phyloP scores from a whole-genome alignment of 2,888 invertebrate genomes.

The Tyria jacobaeae region DNA sequence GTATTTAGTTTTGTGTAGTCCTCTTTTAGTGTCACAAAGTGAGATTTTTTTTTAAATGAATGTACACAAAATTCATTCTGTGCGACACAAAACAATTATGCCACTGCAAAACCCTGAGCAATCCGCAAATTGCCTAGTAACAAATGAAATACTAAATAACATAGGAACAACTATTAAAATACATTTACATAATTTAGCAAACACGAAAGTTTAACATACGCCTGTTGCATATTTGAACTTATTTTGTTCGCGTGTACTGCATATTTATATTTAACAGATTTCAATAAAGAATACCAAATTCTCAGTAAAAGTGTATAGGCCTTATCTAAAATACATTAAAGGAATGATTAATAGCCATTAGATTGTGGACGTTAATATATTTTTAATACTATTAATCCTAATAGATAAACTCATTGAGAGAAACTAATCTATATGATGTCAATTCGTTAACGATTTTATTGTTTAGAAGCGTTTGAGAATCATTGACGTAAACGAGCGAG shows the following conservation, averaged over 20 bases:
- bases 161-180: neutral
- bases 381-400: slow-evolving; percentile 35
- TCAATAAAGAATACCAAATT: too few relatives aligned
- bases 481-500: slow-evolving; percentile 24
- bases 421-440: slow-evolving; percentile 43
- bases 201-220: neutral
- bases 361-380: slow-evolving; percentile 30
- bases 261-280: too few relatives aligned
- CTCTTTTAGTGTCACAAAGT: too few relatives aligned
- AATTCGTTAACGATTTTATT: slow-evolving; percentile 46
- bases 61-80: too few relatives aligned
- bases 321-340: too few relatives aligned
- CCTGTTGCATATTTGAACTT: neutral
- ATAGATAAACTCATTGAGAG: slow-evolving; percentile 45
- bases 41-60: too few relatives aligned
- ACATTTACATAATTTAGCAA: neutral
- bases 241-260: neutral
- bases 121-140: too few relatives aligned
- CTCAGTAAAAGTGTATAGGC: too few relatives aligned
- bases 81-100: too few relatives aligned
- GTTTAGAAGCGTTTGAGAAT: slow-evolving; percentile 45
- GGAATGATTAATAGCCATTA: neutral
- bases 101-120: too few relatives aligned
- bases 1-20: too few relatives aligned
- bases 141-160: neutral